These are phyloP conservation scores for Heliocidaris tuberculata DNA, from an alignment of 35 echinoderm and acorn worm genomes.

Conservation along the genomic window DNA sequence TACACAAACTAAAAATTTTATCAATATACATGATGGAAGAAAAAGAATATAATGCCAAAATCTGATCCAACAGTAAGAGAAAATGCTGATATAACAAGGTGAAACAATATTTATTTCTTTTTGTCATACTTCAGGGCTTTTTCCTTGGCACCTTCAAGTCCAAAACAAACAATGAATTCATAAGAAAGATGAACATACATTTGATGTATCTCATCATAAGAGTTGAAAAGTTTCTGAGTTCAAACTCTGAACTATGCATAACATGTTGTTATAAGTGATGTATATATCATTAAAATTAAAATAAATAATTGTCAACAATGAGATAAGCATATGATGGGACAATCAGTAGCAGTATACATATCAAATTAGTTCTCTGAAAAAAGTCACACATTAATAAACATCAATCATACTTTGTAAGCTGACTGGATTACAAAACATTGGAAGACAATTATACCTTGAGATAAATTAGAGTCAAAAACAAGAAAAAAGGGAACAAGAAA, in stretches of 20 bases:
- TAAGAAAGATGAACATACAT: too few species aligned
- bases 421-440: neutral
- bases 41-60: neutral
- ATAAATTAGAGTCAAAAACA: neutral
- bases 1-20: too few species aligned
- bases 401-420: slow-evolving; percentile 11
- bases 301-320: neutral
- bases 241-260: neutral
- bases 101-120: neutral
- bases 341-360: neutral
- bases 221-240: neutral
- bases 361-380: neutral
- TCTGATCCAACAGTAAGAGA: neutral
- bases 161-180: too few species aligned
- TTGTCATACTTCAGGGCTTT: neutral
- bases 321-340: neutral
- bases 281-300: neutral
- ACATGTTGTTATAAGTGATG: neutral
- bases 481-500: neutral
- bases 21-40: too few species aligned
- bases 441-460: neutral
- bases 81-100: neutral
- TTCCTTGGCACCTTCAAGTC: neutral
- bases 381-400: neutral
- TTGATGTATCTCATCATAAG: neutral